phyloP scores from a whole-genome alignment of 35 echinoderm and acorn worm genomes.

The Heliocidaris erythrogramma region DNA sequence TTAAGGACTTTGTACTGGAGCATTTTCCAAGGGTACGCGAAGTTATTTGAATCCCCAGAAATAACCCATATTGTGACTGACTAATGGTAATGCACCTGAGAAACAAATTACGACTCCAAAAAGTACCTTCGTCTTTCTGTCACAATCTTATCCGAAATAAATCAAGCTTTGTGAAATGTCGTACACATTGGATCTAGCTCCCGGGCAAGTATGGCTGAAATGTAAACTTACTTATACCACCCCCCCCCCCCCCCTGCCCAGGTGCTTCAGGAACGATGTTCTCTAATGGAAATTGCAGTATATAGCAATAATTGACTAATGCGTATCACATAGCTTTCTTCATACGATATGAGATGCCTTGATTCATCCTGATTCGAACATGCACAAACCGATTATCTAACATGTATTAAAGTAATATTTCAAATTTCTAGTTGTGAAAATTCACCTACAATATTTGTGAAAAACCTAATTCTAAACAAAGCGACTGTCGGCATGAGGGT shows the following conservation, averaged over 20 bases:
- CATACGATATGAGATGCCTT: neutral
- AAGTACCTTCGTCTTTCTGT: neutral
- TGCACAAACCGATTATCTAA: neutral
- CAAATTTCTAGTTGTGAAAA: no score
- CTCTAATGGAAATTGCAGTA: neutral
- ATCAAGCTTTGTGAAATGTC: neutral
- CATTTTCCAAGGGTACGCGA: neutral
- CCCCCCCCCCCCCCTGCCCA: neutral
- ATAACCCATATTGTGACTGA: neutral
- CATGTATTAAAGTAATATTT: no score
- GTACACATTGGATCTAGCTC: neutral
- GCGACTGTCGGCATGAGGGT: no score
- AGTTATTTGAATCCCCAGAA: neutral
- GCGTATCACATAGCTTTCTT: neutral
- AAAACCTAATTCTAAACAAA: no score
- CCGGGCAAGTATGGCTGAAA: neutral
- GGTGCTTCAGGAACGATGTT: no score
- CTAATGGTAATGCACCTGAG: neutral
- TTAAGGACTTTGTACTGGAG: neutral
- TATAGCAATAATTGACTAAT: neutral
- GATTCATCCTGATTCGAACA: neutral
- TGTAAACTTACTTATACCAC: neutral
- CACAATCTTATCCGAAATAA: neutral
- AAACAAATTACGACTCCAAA: constrained; percentile 8
- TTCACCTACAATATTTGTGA: no score